Conservation (phyloP, 2,797 vertebrate species). For the Crocodylus rhombifer region DNA sequence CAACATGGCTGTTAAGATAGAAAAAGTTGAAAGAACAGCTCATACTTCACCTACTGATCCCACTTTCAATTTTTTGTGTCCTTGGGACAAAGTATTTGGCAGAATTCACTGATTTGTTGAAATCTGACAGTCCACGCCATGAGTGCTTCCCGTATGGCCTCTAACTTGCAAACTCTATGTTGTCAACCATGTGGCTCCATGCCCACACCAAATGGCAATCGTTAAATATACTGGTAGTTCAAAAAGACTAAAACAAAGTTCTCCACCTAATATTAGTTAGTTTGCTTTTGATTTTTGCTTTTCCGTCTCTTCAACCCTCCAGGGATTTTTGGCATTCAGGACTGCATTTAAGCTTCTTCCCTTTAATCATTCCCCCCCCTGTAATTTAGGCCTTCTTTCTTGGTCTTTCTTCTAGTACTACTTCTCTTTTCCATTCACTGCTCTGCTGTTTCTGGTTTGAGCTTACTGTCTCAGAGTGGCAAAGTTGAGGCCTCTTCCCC, state of each 20-base stretch:
- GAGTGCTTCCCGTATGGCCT: no score
- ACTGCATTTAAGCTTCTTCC: neutral
- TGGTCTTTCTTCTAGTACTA: neutral
- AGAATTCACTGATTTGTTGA: no score
- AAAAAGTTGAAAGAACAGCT: neutral
- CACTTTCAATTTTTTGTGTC: neutral
- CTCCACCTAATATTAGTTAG: neutral
- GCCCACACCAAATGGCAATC: neutral
- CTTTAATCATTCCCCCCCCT: accelerated
- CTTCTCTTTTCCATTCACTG: neutral
- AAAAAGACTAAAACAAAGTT: neutral
- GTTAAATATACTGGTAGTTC: neutral
- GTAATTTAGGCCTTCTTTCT: neutral
- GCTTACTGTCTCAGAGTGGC: neutral
- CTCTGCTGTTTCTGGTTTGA: neutral
- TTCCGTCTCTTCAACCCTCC: neutral
- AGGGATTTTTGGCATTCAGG: neutral
- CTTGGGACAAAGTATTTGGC: no score
- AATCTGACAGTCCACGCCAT: no score
- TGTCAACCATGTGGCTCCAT: no score
- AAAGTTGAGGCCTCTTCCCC: neutral
- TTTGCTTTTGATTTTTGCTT: neutral
- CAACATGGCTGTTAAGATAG: neutral
- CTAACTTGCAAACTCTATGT: no score
- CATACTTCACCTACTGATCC: neutral